Evolutionary conservation across 2,888 invertebrate genomes (phyloP).

Genomic region (Coelinius sp.): DNA sequence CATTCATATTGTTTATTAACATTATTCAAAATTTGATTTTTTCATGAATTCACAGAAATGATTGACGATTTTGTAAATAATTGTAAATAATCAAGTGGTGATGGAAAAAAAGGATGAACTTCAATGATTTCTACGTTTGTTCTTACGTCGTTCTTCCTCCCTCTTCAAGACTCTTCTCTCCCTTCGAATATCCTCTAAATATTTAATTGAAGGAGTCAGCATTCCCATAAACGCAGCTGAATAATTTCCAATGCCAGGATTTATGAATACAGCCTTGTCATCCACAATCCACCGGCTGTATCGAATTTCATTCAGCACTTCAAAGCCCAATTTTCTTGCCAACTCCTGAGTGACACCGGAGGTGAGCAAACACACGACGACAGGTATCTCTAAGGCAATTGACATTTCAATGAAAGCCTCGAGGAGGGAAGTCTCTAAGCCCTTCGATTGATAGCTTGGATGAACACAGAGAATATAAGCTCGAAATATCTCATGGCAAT

Average conservation of each 20-base stretch:
- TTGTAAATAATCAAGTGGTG: no score
- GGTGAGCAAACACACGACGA: conserved; percentile 59
- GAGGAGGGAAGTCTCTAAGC: conserved; percentile 52
- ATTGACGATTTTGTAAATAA: no score
- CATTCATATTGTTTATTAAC: no score
- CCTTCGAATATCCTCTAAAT: conserved; percentile 28
- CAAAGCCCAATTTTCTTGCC: conserved; percentile 52
- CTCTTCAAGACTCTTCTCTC: conserved; percentile 3
- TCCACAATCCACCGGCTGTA: conserved; percentile 71
- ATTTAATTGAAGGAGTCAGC: conserved; percentile 34
- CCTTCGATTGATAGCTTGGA: conserved; percentile 57
- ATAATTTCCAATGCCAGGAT: conserved; percentile 73
- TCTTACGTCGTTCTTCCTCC: conserved; percentile 19
- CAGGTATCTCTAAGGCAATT: conserved; percentile 47
- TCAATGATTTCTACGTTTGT: conserved; percentile 28
- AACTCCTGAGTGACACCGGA: conserved; percentile 52
- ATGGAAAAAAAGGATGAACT: not conserved
- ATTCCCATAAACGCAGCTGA: conserved; percentile 65
- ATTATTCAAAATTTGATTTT: no score
- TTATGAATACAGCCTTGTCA: conserved; percentile 70
- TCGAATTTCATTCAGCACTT: conserved; percentile 63
- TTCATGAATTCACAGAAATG: no score
- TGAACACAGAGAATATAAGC: conserved; percentile 61
- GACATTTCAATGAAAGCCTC: conserved; percentile 52
- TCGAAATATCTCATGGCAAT: conserved; percentile 50